Conservation (phyloP, 2,888 invertebrate genomes). For the Corythucha ciliata region DNA sequence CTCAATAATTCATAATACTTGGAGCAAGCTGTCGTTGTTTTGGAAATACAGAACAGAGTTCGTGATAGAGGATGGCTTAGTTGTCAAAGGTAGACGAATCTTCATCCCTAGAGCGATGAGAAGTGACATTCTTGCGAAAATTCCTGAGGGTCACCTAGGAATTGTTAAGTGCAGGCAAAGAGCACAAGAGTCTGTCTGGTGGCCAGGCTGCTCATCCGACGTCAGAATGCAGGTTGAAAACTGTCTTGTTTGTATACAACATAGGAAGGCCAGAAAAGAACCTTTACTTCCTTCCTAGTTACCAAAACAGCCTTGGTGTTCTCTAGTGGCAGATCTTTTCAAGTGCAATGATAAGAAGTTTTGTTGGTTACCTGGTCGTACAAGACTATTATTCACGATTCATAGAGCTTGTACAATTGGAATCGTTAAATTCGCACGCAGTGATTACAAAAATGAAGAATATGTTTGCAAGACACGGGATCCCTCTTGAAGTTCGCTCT, state of each 20-base stretch:
- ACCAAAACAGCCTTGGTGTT: background rate
- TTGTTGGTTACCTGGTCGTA: no score
- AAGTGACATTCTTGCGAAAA: background rate
- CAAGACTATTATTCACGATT: background rate
- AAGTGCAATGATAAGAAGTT: background rate
- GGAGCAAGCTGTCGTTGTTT: no score
- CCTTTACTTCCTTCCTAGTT: no score
- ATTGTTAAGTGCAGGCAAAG: background rate
- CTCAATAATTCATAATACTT: no score
- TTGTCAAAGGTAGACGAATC: background rate
- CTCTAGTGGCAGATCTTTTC: background rate
- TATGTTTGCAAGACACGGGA: background rate
- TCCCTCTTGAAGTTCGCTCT: background rate
- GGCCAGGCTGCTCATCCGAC: background rate
- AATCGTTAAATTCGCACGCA: background rate
- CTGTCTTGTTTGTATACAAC: background rate
- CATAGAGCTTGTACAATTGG: background rate
- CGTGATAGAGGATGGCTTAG: background rate
- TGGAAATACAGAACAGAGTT: no score
- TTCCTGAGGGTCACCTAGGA: background rate
- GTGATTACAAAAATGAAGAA: constrained; percentile 1
- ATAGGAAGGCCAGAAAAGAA: background rate
- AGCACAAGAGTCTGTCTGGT: constrained; percentile 5
- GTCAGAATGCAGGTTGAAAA: background rate
- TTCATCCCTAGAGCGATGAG: background rate